These are phyloP conservation scores for Trichopoda pennipes DNA, from an alignment of 2,888 invertebrate species.

Conservation along the genomic window DNA sequence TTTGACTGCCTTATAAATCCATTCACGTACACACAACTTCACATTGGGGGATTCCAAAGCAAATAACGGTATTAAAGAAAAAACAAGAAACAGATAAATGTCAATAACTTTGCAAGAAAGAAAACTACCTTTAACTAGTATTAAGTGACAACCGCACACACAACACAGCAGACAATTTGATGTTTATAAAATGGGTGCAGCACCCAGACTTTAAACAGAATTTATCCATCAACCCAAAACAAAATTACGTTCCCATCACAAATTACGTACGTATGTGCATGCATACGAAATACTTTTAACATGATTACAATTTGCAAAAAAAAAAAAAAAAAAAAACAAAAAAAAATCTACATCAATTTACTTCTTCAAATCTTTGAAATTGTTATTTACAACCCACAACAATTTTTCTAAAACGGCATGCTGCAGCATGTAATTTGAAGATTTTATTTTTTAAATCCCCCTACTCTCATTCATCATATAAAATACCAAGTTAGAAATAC, in stretches of 20 bases:
- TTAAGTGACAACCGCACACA: conserved; percentile 22
- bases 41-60: conserved; percentile 40
- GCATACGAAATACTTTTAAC: conserved; percentile 28
- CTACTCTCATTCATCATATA: conserved; percentile 33
- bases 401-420: conserved; percentile 21
- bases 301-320: conserved; percentile 33
- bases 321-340: too few species aligned
- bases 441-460: conserved; percentile 36
- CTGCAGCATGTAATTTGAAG: conserved; percentile 32
- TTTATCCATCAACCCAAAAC: conserved; percentile 9
- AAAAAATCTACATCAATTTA: not conserved
- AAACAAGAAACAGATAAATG: conserved; percentile 49
- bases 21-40: conserved; percentile 18
- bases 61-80: conserved; percentile 41
- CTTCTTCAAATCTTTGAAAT: conserved; percentile 51
- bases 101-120: conserved; percentile 41
- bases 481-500: not conserved
- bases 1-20: conserved; percentile 5
- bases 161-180: conserved; percentile 28
- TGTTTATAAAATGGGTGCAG: conserved; percentile 64
- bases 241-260: conserved; percentile 37
- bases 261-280: not conserved
- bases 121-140: not conserved
- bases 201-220: not conserved
- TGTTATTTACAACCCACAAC: conserved; percentile 68